A percentile compares a stretch with the other conserved stretches of the same genome.
phyloP scores from a whole-genome alignment of 2,797 vertebrate genomes.

The Karalla daura region DNA sequence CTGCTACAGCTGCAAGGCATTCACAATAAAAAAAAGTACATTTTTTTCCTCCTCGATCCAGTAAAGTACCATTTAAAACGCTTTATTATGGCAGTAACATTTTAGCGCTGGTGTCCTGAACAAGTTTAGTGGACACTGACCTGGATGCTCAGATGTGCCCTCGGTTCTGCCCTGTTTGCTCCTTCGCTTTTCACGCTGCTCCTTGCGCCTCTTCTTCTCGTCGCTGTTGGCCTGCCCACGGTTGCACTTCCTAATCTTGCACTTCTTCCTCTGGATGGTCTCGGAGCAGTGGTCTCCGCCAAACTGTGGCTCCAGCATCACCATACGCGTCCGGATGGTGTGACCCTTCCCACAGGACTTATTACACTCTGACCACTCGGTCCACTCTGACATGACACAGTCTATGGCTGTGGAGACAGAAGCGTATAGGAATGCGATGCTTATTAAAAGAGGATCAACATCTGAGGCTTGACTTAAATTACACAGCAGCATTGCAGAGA shows the following conservation, averaged over 20 bases:
- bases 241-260: slow-evolving; percentile 93
- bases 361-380: slow-evolving; percentile 97
- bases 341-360: slow-evolving; percentile 99
- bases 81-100: too few relatives aligned
- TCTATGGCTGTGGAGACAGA: slow-evolving; percentile 86
- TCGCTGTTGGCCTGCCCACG: slow-evolving; percentile 86
- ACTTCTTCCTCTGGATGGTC: slow-evolving; percentile 93
- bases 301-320: slow-evolving; percentile 95
- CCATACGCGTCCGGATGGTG: slow-evolving; percentile 91
- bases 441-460: neutral
- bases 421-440: neutral
- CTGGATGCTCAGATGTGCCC: slow-evolving; percentile 87
- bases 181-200: slow-evolving; percentile 91
- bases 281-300: slow-evolving; percentile 92
- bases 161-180: slow-evolving; percentile 88
- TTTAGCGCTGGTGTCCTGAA: too few relatives aligned
- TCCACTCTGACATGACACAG: slow-evolving; percentile 94
- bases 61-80: too few relatives aligned
- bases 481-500: slow-evolving; percentile 15
- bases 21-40: too few relatives aligned
- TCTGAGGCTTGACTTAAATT: neutral
- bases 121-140: slow-evolving; percentile 80
- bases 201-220: slow-evolving; percentile 92
- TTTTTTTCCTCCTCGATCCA: too few relatives aligned
- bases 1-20: too few relatives aligned